Base-by-base conservation (phyloP, 2,888 invertebrate species). In the Mythimna albipuncta region DNA sequence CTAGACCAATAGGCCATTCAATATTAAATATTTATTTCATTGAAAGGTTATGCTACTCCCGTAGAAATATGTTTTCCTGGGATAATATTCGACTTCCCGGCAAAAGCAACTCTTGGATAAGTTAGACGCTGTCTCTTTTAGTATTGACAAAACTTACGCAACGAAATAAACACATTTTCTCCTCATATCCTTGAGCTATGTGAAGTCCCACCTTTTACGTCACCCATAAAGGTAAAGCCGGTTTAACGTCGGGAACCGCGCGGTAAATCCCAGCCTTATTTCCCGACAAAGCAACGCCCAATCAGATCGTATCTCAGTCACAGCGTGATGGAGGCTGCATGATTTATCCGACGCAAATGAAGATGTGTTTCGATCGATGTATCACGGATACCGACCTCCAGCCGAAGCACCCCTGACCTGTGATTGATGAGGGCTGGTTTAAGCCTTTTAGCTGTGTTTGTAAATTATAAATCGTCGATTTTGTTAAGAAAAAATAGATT, bases 281-380 rank as follows among this genome's bases (percentile, higher is more conserved):
- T 61, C 58, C 64, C 35, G 44, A 71, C 69, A 64, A 66, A 66
- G 38, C 66, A 76, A 21, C 58, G 63, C 38, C 66, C 81, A 72
- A 75, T 83, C 67, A 73, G 75, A 62, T 69, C 70, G 70, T 54
- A 69, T 64, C 41, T 66, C 35, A 62, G 58, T 62, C 64, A 69
- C 71, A 21, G 41, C 38, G 65, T 74, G 75, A 83, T 63, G 61
- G 50, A 64, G 75, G 73, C 58, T 35, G 75, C 84, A 78, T 79
- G 84, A 78, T 81, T 84, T 74, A 83, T 78, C 57, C 50, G 83
- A 84, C 72, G 54, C 78, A 78, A 74, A 84, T 74, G 71, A 84
- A 74, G 82, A 79, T 76, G 70, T 82, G 79, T 74, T 74, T 59
- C 62, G 59, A 64, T 70, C 44, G 47, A 62, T 58, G 67, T 68